Conservation (phyloP, 1,140 invertebrate species). For the Drosophila simulans region DNA sequence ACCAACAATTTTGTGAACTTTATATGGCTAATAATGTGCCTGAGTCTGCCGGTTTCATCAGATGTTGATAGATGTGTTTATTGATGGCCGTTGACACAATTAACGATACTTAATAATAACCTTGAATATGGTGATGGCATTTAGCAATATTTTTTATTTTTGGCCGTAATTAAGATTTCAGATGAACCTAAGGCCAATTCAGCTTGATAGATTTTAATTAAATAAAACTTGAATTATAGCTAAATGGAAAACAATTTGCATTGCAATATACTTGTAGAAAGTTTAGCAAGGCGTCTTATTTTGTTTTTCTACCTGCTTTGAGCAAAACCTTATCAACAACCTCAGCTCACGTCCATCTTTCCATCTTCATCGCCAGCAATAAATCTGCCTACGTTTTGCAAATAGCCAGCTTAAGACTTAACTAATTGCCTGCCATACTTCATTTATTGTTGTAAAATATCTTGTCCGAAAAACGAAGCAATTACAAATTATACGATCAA, state of each 20-base stretch:
- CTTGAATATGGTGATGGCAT: conserved; percentile 24
- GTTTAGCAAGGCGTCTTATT: background rate
- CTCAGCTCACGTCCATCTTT: conserved; percentile 14
- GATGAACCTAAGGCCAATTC: conserved; percentile 6
- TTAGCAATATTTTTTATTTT: conserved; percentile 15
- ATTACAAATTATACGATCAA: conserved; percentile 67
- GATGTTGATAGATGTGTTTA: conserved; percentile 54
- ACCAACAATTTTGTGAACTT: conserved; percentile 34
- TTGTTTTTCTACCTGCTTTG: conserved; percentile 4
- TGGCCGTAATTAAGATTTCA: conserved; percentile 20
- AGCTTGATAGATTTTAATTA: background rate
- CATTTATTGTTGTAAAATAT: conserved; percentile 46
- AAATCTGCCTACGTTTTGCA: conserved; percentile 55
- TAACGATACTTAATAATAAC: conserved; percentile 52
- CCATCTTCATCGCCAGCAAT: conserved; percentile 23
- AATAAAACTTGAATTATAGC: background rate
- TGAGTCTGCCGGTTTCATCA: conserved; percentile 8
- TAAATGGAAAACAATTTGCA: background rate
- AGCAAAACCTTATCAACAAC: background rate
- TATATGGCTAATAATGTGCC: conserved; percentile 45
- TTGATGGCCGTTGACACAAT: conserved; percentile 57
- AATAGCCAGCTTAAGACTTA: conserved; percentile 51
- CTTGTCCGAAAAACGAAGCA: conserved; percentile 63
- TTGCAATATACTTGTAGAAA: too few species aligned
- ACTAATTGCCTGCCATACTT: conserved; percentile 59